Base-by-base conservation (phyloP, 2,797 vertebrate genomes). In the Acestrorhynchus altus region DNA sequence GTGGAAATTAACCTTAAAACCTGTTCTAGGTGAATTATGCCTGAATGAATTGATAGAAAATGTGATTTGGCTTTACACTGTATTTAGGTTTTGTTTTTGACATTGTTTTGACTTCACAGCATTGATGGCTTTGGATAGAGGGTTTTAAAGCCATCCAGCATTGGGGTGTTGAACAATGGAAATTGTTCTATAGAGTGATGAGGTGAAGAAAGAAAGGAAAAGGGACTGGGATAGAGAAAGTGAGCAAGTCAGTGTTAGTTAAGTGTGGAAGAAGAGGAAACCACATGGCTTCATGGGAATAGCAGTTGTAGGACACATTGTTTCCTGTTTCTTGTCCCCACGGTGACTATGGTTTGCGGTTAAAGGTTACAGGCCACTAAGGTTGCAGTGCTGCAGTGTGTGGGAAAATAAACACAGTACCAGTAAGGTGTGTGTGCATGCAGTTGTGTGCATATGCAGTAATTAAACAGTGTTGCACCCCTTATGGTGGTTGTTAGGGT, bases 331-430 rank as follows among this genome's bases (percentile, higher is more conserved):
- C 18, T n/a, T n/a, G 57, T 11, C 47, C 67, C 16, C 20, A 4
- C 28, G 0, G 51, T 22, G 40, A 46, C n/a, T 1, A 39, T 13
- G 63, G 68, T 56, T 12, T 31, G 31, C 51, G 47, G 61, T 57
- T 2, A 72, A 59, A 42, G 77, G 56, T 73, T 22, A 49, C 13
- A 8, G 52, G 28, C 20, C 4, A 8, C 39, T 35, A 31, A 22
- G 31, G n/a, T 11, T 10, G 49, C 20, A 10, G 60, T 13, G 8
- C 64, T 54, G 56, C n/a, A 47, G 28, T 72, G 51, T 73, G 52
- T 60, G 70, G 70, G 70, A 78, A 78, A 42, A 72, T 46, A 78
- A 71, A 71, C 24, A 35, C 12, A 3, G 13, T 16, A 24, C 28
- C 28, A 20, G 51, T n/a, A 9, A 3, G 18, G 16, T 20, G 35